Base-by-base conservation (phyloP, 1,140 invertebrate genomes). In the Lerema accius region DNA sequence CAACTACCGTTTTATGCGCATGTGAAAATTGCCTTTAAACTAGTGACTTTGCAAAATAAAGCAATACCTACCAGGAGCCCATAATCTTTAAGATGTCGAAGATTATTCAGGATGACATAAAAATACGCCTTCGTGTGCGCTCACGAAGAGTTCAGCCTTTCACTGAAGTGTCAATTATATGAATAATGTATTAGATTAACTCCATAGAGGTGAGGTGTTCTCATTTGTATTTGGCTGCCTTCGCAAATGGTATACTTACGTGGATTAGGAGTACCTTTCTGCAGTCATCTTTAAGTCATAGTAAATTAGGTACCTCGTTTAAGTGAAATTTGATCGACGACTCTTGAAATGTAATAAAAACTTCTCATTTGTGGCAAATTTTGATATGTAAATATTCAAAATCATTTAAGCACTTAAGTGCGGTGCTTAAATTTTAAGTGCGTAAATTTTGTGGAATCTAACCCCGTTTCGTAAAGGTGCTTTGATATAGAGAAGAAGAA, bases 141-240 rank as follows among this genome's bases (percentile, higher is more conserved):
- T 45, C 28, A 23, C 19, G 19, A 23, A 23, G 19, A 23, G 19
- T 5, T 32, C 28, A 32, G 28, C 28, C 28, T 3, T 7, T 32
- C 40, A 35, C 53, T 43, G 40, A 56, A 63, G 62, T 55, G 42
- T 39, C 62, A 63, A 55, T 63, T 63, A 42, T 43, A 65, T 72
- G 66, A 72, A 72, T 69, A 66, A 55, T 72, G 69, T 26, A 72
- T 68, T 53, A 65, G 59, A 67, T 65, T 65, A 63, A 49, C 48
- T 56, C 37, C 17, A 43, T 26, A 56, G 61, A 71, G 53, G 62
- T 68, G 23, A 53, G 39, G 37, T 48, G 37, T 43, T 28, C 42
- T 39, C 56, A 61, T 62, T 62, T 62, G 51, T 35, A 40, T 42
- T 35, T 35, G 50, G 50, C 43, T 53, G 28, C 42, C 51, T 55